Conservation (phyloP, 2,113 vertebrate genomes). For the Neolamprologus hecqui region DNA sequence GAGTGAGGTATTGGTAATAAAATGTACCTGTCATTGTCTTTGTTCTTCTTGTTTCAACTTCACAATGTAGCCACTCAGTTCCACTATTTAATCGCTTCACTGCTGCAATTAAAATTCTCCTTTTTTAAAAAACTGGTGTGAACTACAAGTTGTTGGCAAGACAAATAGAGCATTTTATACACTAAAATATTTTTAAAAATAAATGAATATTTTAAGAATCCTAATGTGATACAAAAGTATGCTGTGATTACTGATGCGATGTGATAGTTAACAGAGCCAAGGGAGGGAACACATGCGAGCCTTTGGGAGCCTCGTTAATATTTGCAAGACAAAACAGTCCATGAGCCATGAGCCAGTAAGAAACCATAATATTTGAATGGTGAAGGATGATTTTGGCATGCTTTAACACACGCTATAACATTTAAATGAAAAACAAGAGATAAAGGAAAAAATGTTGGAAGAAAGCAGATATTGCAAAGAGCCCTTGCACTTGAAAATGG, state of each 20-base stretch:
- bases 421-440: background rate
- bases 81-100: background rate
- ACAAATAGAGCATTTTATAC: background rate
- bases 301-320: background rate
- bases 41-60: background rate
- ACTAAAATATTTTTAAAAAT: fast-evolving
- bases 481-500: background rate
- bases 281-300: background rate
- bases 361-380: background rate
- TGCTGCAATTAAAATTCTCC: background rate
- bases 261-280: background rate
- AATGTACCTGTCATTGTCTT: background rate
- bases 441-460: background rate
- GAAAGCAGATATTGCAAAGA: background rate
- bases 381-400: background rate
- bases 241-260: background rate
- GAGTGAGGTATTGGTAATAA: constrained; percentile 23
- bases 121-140: background rate
- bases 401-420: background rate
- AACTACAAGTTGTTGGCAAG: background rate
- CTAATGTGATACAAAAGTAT: background rate
- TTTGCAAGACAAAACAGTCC: background rate
- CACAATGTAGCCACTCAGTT: background rate
- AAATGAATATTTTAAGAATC: background rate
- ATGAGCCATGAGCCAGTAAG: background rate